phyloP scores from a whole-genome alignment of 2,888 invertebrate genomes.

The Yponomeuta malinellus region DNA sequence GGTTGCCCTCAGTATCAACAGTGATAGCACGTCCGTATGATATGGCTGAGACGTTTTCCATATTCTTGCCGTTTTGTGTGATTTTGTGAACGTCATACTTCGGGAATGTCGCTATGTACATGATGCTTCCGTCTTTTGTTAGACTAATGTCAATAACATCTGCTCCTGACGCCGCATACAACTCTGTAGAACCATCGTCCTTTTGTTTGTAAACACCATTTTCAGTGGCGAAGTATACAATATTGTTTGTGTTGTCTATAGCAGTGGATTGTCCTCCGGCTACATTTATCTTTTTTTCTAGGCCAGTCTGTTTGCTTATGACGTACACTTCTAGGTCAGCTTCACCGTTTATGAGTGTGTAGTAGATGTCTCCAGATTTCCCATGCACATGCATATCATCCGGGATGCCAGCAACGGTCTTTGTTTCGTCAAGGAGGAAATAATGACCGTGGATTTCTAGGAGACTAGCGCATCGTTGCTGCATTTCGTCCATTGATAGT shows the following conservation, averaged over 20 bases:
- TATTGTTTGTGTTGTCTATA: conserved; percentile 66
- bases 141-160: conserved; percentile 65
- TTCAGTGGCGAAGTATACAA: conserved; percentile 64
- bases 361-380: conserved; percentile 58
- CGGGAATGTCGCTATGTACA: conserved; percentile 67
- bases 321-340: conserved; percentile 51
- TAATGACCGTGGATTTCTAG: conserved; percentile 50
- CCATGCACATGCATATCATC: conserved; percentile 62
- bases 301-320: conserved; percentile 40
- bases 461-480: conserved; percentile 34
- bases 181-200: conserved; percentile 48
- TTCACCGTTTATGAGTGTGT: conserved; percentile 51
- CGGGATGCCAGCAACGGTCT: conserved; percentile 51
- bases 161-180: conserved; percentile 55
- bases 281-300: conserved; percentile 52
- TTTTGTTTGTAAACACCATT: conserved; percentile 66
- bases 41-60: conserved; percentile 47
- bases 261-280: conserved; percentile 59
- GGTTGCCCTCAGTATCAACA: conserved; percentile 54
- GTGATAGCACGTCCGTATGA: conserved; percentile 64
- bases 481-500: no score
- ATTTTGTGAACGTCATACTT: conserved; percentile 61
- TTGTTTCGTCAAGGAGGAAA: conserved; percentile 41
- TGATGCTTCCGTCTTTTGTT: conserved; percentile 43
- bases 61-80: conserved; percentile 49